A percentile compares a stretch with the other conserved stretches of the same genome.
Conservation (phyloP, 2,888 invertebrate genomes). For the Monochamus alternatus region DNA sequence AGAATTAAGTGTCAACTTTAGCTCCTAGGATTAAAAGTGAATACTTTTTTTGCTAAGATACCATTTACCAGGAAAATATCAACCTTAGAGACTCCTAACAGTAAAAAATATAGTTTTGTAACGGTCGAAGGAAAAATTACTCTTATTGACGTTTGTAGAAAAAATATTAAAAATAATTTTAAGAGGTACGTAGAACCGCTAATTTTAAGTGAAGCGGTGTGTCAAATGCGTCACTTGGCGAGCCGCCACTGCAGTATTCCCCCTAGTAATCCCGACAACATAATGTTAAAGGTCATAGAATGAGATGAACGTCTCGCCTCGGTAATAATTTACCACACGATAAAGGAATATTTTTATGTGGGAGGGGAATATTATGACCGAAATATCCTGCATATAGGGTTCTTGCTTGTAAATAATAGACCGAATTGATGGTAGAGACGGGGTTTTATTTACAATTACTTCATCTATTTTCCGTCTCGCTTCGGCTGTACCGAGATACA, state of each 20-base stretch:
- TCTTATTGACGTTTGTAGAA: too few relatives aligned
- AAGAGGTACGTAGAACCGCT: too few relatives aligned
- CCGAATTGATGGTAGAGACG: constrained; percentile 9
- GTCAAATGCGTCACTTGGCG: too few relatives aligned
- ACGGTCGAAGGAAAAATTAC: too few relatives aligned
- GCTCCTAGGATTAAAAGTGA: too few relatives aligned
- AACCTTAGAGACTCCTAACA: too few relatives aligned
- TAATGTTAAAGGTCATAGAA: constrained; percentile 32
- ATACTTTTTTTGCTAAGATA: too few relatives aligned
- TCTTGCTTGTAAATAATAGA: constrained; percentile 18
- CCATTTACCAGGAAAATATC: too few relatives aligned
- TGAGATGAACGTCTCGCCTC: constrained; percentile 29
- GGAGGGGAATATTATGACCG: constrained; percentile 11
- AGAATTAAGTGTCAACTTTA: too few relatives aligned
- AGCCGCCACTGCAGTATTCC: constrained; percentile 11
- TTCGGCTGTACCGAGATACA: not conserved
- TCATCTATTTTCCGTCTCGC: constrained; percentile 4
- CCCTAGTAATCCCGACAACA: constrained; percentile 12
- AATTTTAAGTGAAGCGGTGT: too few relatives aligned
- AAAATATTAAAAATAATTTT: too few relatives aligned
- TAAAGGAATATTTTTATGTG: constrained; percentile 47
- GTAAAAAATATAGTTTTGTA: too few relatives aligned
- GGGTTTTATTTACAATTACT: constrained; percentile 15
- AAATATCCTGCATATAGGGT: constrained; percentile 16
- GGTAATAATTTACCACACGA: constrained; percentile 22